A percentile compares a stretch with the other conserved stretches of the same genome.
These are phyloP conservation scores for Pholis gunnellus DNA, from an alignment of 2,113 vertebrate species.

Conservation along the genomic window DNA sequence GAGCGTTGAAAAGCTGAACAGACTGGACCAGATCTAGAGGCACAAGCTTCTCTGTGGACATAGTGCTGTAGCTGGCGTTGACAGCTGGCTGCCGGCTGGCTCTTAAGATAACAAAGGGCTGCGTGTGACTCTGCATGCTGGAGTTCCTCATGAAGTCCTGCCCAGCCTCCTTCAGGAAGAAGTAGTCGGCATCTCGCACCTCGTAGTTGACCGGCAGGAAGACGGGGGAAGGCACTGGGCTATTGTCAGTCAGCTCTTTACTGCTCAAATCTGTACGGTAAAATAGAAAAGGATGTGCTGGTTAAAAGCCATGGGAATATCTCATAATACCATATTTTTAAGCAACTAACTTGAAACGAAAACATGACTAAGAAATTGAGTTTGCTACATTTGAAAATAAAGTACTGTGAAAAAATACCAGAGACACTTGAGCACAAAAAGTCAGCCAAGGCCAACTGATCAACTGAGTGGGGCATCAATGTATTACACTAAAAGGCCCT, in stretches of 20 bases:
- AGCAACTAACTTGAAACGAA: slow-evolving; percentile 38
- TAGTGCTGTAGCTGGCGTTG: slow-evolving; percentile 88
- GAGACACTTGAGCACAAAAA: slow-evolving; percentile 21
- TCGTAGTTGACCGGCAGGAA: slow-evolving; percentile 91
- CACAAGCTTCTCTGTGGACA: slow-evolving; percentile 83
- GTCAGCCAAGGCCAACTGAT: slow-evolving; percentile 59
- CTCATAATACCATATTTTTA: background rate
- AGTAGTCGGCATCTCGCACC: slow-evolving; percentile 87
- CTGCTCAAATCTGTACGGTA: slow-evolving; percentile 85
- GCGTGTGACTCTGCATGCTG: slow-evolving; percentile 91
- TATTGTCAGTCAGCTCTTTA: slow-evolving; percentile 86
- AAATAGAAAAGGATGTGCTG: slow-evolving; percentile 3
- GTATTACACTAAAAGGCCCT: slow-evolving; percentile 69
- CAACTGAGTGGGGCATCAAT: slow-evolving; percentile 63
- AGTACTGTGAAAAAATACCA: slow-evolving; percentile 16
- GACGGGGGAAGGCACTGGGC: slow-evolving; percentile 87
- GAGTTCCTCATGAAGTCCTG: slow-evolving; percentile 96
- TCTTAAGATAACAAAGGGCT: slow-evolving; percentile 90
- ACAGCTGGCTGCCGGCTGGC: slow-evolving; percentile 85
- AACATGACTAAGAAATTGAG: slow-evolving; percentile 4
- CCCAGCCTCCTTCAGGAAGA: slow-evolving; percentile 92
- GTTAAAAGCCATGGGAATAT: background rate
- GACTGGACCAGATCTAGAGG: slow-evolving; percentile 86
- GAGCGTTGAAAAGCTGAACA: slow-evolving; percentile 81
- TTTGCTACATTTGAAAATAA: background rate